Evolutionary conservation across 2,113 vertebrate species (phyloP), one percentile per base, ranked within the genome.

Genomic region (Pollachius pollachius): DNA sequence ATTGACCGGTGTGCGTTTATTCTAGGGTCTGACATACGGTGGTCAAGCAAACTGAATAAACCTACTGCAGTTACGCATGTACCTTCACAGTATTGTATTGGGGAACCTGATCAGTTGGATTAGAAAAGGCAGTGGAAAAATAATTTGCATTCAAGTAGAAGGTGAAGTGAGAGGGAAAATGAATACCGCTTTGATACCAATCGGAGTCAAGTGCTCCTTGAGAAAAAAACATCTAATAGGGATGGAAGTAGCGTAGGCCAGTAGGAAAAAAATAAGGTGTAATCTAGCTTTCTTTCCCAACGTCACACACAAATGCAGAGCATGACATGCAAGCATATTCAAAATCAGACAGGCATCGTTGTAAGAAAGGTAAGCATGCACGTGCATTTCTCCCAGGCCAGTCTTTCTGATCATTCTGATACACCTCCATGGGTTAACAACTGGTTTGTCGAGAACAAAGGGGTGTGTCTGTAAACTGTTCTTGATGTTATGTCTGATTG

Each of bases 401-500:
- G 94, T 96, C 94, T 96, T 99, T 93, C 95, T 95, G 94, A 91
- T 92, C 92, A 80, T 41, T 48, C 41, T 74, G 72, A 67, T 64
- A 65, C 61, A 64, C 69, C 62, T 27, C n/a, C 41, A 48, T 9
- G 1, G 19, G 52, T 6, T 68, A n/a, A 18, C 12, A 61, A 57
- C 27, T 21, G 62, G 6, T 57, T 17, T 1, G 41, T 16, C 25
- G n/a, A 25, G 4, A 41, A 1, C 0, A 41, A 73, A 56, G n/a
- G 0, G 64, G 41, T 25, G 15, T 66, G 56, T 52, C 11, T 18
- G 11, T 48, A 15, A 48, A 23, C n/a, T 62, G 57, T 68, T 63
- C 11, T 5, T 65, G 62, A 63, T 57, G 71, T 15, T 71, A 16
- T 48, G 16, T 19, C 15, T 4, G 0, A 13, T 52, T 65, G 69